Percentiles rank a stretch among this genome's conserved stretches.
Evolutionary conservation across 2,888 invertebrate genomes (phyloP).

Genomic region (Adelphocoris suturalis): DNA sequence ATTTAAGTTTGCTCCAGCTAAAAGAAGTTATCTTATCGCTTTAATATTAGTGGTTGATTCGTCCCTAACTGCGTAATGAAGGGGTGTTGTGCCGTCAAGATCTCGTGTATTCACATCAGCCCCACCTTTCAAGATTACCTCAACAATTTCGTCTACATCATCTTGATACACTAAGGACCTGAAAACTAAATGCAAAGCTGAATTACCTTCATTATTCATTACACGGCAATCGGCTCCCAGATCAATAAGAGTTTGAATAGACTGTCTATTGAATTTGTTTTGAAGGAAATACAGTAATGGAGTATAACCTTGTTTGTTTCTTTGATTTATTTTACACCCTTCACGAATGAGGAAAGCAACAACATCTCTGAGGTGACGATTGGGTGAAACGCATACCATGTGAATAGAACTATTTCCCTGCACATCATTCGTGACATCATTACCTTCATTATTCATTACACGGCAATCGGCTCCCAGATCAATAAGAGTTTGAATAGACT

Average conservation of each 20-base stretch:
- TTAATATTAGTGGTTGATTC: constrained; percentile 22
- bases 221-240: constrained; percentile 26
- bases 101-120: constrained; percentile 29
- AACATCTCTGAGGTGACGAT: neutral
- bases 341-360: neutral
- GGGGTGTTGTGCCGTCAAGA: neutral
- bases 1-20: constrained; percentile 26
- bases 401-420: constrained; percentile 39
- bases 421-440: no score
- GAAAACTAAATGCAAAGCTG: constrained; percentile 21
- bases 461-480: constrained; percentile 34
- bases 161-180: neutral
- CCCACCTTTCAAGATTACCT: constrained; percentile 1
- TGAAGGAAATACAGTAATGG: constrained; percentile 22
- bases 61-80: constrained; percentile 38
- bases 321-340: neutral
- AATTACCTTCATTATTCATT: constrained; percentile 1
- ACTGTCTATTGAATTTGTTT: neutral
- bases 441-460: neutral
- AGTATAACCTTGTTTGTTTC: constrained; percentile 1
- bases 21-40: neutral
- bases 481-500: constrained; percentile 31
- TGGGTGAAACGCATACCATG: neutral
- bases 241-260: constrained; percentile 34
- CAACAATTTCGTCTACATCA: constrained; percentile 20